A percentile compares a stretch with the other conserved stretches of the same genome.
Conservation (phyloP, 1,140 invertebrate species). For the Cataglyphis hispanica region DNA sequence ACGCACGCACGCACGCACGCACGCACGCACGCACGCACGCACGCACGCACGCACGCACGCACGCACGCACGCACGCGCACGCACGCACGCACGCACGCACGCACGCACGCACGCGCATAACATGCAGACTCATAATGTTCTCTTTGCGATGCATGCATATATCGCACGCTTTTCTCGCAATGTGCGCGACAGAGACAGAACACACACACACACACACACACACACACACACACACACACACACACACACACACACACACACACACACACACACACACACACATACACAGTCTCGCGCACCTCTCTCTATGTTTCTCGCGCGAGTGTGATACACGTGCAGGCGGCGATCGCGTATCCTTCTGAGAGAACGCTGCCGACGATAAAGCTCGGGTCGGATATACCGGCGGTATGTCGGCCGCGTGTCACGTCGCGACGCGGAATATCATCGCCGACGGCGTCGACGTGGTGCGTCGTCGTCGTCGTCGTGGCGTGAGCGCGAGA, state of each 20-base stretch:
- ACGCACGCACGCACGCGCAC: neutral
- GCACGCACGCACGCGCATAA: neutral
- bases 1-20: neutral
- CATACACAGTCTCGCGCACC: constrained; percentile 36
- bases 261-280: constrained; percentile 7
- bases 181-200: constrained; percentile 17
- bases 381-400: constrained; percentile 28
- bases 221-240: constrained; percentile 35
- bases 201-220: too few relatives aligned
- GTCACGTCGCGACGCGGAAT: constrained; percentile 42
- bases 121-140: constrained; percentile 33
- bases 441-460: constrained; percentile 22
- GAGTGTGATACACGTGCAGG: constrained; percentile 73
- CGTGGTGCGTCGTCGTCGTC: constrained; percentile 11
- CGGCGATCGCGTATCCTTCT: constrained; percentile 51
- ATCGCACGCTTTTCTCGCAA: constrained; percentile 31
- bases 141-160: neutral
- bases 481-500: constrained; percentile 36
- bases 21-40: neutral
- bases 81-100: neutral
- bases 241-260: constrained; percentile 22
- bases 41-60: neutral
- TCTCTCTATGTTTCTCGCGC: constrained; percentile 41
- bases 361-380: constrained; percentile 32
- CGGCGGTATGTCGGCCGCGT: constrained; percentile 1